Evolutionary conservation across 2,797 vertebrate species (phyloP), one percentile per base, ranked within the genome.

Genomic region (Mionectes olivaceus): DNA sequence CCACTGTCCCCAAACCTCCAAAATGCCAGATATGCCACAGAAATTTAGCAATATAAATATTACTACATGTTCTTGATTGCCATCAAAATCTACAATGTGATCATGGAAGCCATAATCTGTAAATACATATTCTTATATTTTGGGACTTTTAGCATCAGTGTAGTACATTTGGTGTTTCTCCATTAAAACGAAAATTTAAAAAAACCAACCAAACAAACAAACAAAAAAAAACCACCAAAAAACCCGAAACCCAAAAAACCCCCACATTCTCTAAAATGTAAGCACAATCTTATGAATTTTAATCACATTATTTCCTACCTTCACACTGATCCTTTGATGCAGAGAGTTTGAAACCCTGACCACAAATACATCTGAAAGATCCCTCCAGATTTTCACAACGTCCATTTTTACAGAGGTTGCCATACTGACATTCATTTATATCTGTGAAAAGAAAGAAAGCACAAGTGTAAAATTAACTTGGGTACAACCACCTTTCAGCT

Each of bases 371-470:
- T 60, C 97, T 92, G 91, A 99, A 99, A 67, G 99, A 99, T 61
- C 99, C 99, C 10, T 99, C 98, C 0, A 97, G 98, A 94, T 99
- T 99, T 95, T 97, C 98, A 96, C 99, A 99, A 53, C 95, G 98
- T 37, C 99, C 99, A 28, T 98, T 98, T 60, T 97, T 96, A 75
- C 99, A 99, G 19, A 99, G 92, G 43, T 78, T 97, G 81, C 98
- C 98, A 84, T 99, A 98, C 89, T 98, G 98, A 95, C 99, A 99
- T 96, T 99, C 99, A 75, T 99, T 98, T 59, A 99, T 92, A 97
- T 99, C 99, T 99, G 96, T 59, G 71, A 96, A 96, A 19, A 97
- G 21, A 94, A 95, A 94, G 7, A 63, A 74, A 49, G 24, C 0
- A 0, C 5, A 67, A 82, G 25, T 11, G 11, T 47, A 30, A 46